phyloP scores from a whole-genome alignment of 2,888 invertebrate genomes.

The Leptopilina syphax region DNA sequence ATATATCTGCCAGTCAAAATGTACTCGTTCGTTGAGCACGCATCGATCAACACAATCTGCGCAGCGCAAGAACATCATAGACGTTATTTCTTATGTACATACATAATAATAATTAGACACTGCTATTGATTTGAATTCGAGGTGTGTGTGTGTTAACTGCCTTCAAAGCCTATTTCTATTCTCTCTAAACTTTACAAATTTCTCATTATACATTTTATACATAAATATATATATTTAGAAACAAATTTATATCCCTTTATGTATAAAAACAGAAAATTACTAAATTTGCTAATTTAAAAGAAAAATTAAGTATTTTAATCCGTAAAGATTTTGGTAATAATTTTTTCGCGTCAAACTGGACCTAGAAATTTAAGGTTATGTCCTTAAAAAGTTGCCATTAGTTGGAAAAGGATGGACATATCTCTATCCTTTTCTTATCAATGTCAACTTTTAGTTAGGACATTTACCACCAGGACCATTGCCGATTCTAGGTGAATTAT shows the following conservation, averaged over 20 bases:
- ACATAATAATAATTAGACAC: conserved; percentile 40
- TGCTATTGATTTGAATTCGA: conserved; percentile 29
- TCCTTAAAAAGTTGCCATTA: too few species aligned
- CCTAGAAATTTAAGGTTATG: too few species aligned
- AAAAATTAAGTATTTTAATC: not conserved
- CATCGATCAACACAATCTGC: conserved; percentile 35
- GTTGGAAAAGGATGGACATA: too few species aligned
- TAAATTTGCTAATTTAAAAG: too few species aligned
- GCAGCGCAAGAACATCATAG: conserved; percentile 30
- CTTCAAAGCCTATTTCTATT: not conserved
- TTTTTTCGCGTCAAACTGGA: not conserved
- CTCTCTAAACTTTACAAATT: conserved; percentile 17
- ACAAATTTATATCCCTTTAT: too few species aligned
- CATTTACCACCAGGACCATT: too few species aligned
- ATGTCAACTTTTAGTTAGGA: too few species aligned
- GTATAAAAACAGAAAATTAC: too few species aligned
- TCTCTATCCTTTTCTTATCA: too few species aligned
- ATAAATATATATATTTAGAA: too few species aligned
- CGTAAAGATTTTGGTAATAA: not conserved
- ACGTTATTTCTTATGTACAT: conserved; percentile 39
- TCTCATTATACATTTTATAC: not conserved
- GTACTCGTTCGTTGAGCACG: conserved; percentile 17
- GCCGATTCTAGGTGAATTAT: too few species aligned
- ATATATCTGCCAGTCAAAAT: not conserved
- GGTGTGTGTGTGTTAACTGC: conserved; percentile 12